Evolutionary conservation across 1,140 invertebrate species (phyloP).

Genomic region (Panulirus ornatus): DNA sequence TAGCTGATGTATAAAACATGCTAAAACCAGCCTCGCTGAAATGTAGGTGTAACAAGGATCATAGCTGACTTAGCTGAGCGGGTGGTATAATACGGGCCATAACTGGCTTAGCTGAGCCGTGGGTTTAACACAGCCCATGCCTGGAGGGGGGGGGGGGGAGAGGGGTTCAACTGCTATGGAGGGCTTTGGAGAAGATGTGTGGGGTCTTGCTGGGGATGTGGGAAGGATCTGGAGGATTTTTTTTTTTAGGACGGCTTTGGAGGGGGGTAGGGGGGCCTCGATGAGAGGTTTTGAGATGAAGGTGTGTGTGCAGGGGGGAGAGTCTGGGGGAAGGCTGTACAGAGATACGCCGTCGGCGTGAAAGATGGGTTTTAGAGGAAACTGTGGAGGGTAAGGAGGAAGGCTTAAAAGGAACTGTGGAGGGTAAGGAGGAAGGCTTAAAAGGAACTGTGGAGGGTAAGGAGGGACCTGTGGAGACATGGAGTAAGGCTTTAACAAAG

Average conservation of each 20-base stretch:
- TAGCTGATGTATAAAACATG: too few relatives aligned
- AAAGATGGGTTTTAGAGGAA: too few relatives aligned
- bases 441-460: not conserved
- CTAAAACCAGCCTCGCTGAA: too few relatives aligned
- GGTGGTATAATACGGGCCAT: too few relatives aligned
- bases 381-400: not conserved
- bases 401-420: not conserved
- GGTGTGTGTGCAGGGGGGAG: too few relatives aligned
- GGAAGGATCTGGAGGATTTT: not conserved
- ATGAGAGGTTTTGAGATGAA: not conserved
- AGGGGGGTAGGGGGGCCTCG: not conserved
- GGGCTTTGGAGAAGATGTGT: not conserved
- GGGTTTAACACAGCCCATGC: too few relatives aligned
- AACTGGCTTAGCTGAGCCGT: too few relatives aligned
- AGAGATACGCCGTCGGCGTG: too few relatives aligned
- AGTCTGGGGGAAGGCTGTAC: too few relatives aligned
- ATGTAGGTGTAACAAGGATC: too few relatives aligned
- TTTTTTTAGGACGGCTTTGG: not conserved
- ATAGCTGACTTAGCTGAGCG: too few relatives aligned
- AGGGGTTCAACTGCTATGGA: too few relatives aligned
- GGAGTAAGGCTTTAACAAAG: not conserved
- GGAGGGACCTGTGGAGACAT: not conserved
- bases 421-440: not conserved
- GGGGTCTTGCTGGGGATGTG: not conserved
- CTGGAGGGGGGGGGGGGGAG: not conserved